These are phyloP conservation scores for Coptotermes formosanus DNA, from an alignment of 1,140 invertebrate species.

Conservation along the genomic window DNA sequence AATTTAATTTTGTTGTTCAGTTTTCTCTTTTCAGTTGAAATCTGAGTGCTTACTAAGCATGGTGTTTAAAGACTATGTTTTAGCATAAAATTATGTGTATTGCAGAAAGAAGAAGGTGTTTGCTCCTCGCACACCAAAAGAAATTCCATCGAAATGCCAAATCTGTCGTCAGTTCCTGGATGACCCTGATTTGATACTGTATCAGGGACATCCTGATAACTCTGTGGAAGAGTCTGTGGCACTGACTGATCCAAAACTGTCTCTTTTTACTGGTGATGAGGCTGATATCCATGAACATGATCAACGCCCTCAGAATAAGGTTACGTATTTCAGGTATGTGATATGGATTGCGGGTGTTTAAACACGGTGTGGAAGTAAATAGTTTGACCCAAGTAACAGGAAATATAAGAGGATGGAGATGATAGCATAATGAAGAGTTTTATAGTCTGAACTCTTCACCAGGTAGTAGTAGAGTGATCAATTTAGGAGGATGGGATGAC, in stretches of 20 bases:
- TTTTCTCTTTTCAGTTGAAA: too few species aligned
- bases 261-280: constrained; percentile 67
- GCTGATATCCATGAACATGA: constrained; percentile 54
- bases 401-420: too few species aligned
- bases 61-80: too few species aligned
- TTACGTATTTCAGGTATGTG: constrained; percentile 54
- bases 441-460: too few species aligned
- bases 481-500: too few species aligned
- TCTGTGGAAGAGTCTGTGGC: constrained; percentile 75
- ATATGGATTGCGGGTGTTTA: too few species aligned
- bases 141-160: constrained; percentile 46
- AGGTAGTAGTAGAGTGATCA: too few species aligned
- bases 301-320: constrained; percentile 63
- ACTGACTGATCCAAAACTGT: constrained; percentile 71
- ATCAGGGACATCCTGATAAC: constrained; percentile 71
- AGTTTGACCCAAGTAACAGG: too few species aligned
- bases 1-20: too few species aligned
- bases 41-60: too few species aligned
- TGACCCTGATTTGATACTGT: constrained; percentile 63
- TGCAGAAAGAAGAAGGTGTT: background rate
- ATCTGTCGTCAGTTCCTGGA: constrained; percentile 64
- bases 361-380: too few species aligned
- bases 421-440: too few species aligned
- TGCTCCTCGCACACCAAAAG: background rate
- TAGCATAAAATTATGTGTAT: background rate